phyloP scores from a whole-genome alignment of 2,113 vertebrate genomes.

The Emydura subglobosa region DNA sequence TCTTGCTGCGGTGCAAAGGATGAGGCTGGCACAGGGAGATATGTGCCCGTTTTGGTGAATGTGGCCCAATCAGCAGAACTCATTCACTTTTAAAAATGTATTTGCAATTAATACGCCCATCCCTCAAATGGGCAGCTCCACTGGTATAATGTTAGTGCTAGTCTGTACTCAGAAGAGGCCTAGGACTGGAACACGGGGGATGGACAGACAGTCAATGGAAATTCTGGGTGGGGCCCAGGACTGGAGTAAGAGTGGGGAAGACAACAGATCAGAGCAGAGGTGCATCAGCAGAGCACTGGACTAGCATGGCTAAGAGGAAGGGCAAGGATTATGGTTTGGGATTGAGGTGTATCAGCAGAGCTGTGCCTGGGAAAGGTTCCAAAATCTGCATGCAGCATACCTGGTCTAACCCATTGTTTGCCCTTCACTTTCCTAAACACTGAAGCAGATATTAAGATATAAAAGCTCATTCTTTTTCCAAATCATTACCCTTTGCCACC shows the following conservation, averaged over 20 bases:
- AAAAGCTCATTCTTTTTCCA: slow-evolving; percentile 31
- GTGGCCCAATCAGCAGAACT: background rate
- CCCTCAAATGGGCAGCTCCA: background rate
- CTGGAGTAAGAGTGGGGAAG: background rate
- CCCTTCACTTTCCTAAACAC: background rate
- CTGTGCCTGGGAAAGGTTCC: slow-evolving; percentile 23
- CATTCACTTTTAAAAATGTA: background rate
- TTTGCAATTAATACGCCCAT: no score
- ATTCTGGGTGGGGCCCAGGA: background rate
- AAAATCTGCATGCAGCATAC: slow-evolving; percentile 31
- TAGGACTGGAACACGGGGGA: background rate
- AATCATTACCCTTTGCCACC: background rate
- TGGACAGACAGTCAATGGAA: background rate
- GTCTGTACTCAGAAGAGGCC: background rate
- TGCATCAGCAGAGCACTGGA: background rate
- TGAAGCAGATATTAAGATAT: background rate
- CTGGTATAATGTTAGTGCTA: background rate
- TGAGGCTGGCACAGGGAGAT: background rate
- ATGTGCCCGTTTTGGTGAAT: background rate
- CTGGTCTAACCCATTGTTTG: slow-evolving; percentile 44
- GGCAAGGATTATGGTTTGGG: background rate
- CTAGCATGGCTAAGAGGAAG: background rate
- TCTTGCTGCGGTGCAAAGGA: background rate
- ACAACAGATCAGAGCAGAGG: background rate
- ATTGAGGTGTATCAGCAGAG: background rate